Evolutionary conservation across 2,888 invertebrate genomes (phyloP).

Genomic region (Geotrupes spiniger): DNA sequence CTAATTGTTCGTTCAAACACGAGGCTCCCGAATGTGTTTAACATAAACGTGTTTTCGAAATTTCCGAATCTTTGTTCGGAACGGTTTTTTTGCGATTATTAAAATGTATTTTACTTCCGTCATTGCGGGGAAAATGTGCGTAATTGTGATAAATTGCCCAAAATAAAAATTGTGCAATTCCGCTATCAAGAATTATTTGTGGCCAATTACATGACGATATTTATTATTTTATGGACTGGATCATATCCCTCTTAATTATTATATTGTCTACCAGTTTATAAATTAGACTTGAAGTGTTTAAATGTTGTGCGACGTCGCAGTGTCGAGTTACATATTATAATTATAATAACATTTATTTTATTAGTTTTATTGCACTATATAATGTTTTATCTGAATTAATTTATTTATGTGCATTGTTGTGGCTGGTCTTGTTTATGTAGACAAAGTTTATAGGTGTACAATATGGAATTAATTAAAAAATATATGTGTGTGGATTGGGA

Average conservation of each 20-base stretch:
- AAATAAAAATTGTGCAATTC: not conserved
- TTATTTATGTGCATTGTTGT: too few species aligned
- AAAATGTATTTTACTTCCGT: too few species aligned
- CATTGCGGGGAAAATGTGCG: not conserved
- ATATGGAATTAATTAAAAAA: too few species aligned
- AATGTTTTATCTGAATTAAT: constrained; percentile 1
- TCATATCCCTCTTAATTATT: constrained; percentile 30
- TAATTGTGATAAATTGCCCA: too few species aligned
- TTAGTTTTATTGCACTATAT: constrained; percentile 10
- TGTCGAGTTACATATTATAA: constrained; percentile 3
- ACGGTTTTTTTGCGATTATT: too few species aligned
- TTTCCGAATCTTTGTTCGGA: too few species aligned
- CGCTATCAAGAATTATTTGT: constrained; percentile 18
- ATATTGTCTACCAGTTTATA: constrained; percentile 30
- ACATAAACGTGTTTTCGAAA: too few species aligned
- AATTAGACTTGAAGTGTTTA: constrained; percentile 24
- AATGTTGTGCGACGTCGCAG: constrained; percentile 5
- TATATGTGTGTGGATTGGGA: too few species aligned
- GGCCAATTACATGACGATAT: constrained; percentile 29
- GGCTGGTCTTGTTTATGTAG: too few species aligned
- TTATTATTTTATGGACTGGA: constrained; percentile 32
- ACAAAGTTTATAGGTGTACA: too few species aligned
- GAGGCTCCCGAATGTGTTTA: constrained; percentile 1
- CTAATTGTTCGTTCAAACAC: constrained; percentile 14
- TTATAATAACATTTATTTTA: constrained; percentile 16